Evolutionary conservation across 2,888 invertebrate species (phyloP).

Genomic region (Diaphora mendica): DNA sequence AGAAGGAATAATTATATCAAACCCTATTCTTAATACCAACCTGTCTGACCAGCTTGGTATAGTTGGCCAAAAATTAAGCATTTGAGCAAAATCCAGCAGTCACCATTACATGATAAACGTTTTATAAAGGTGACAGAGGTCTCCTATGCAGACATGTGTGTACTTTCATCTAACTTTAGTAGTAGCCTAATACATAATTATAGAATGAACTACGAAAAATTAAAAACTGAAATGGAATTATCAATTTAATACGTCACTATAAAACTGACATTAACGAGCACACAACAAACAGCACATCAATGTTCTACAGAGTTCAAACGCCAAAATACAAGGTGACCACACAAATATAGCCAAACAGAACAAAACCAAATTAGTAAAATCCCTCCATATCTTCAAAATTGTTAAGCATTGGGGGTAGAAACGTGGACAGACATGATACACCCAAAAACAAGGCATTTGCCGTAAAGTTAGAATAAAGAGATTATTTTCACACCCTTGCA

Average conservation of each 20-base stretch:
- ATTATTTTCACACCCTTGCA: not conserved
- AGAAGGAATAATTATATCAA: too few relatives aligned
- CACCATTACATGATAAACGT: too few relatives aligned
- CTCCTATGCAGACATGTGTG: too few relatives aligned
- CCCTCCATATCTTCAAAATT: not conserved
- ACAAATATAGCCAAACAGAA: conserved; percentile 13
- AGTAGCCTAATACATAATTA: too few relatives aligned
- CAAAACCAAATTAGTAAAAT: not conserved
- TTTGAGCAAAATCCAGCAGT: too few relatives aligned
- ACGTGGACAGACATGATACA: conserved; percentile 3
- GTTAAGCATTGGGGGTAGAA: not conserved
- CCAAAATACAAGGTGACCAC: conserved; percentile 15
- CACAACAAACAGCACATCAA: conserved; percentile 6
- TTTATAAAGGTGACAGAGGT: too few relatives aligned
- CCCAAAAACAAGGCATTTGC: conserved; percentile 1
- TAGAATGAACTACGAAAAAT: too few relatives aligned
- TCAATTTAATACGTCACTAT: not conserved
- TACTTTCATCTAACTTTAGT: too few relatives aligned
- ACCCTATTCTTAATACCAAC: too few relatives aligned
- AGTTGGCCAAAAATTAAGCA: too few relatives aligned
- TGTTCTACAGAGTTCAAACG: conserved; percentile 8
- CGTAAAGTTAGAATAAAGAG: not conserved
- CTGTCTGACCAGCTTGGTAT: too few relatives aligned
- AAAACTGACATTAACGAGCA: not conserved
- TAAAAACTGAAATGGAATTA: not conserved